Evolutionary conservation across 2,888 invertebrate genomes (phyloP), one percentile per base, ranked within the genome.

Genomic region (Andrena chrysosceles): DNA sequence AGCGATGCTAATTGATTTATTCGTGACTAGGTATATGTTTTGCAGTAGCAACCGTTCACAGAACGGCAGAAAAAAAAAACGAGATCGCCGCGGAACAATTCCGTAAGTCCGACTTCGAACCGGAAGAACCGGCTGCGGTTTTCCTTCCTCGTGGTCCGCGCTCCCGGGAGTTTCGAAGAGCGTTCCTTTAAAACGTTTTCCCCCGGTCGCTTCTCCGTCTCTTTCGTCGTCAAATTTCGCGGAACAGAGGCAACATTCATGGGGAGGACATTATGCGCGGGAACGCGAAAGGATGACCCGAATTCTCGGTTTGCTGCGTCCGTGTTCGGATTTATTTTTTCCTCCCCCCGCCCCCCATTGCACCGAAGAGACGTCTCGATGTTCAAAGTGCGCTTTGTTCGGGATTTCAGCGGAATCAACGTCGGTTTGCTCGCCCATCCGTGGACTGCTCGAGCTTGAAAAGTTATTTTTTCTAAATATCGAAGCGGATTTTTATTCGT

Each of bases 281-380:
- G 33, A 73, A 72, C 67, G 68, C 63, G 56, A 73, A 83, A 81
- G 81, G 81, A 77, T 77, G 83, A 83, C 83, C 81, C 81, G 81
- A 83, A 83, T 83, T 81, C 70, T 66, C 77, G 64, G 81, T 69
- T 83, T 81, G 77, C 81, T 81, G 74, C 81, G 81, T 77, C 77
- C 77, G 64, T 69, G 83, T 69, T 81, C 67, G 76, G 59, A 81
- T 81, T 72, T 79, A 77, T 77, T 70, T 73, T 76, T 76, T 29
- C 16, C 10, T 42, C 31, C 20, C n/a, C 23, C 13, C 13, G 20
- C 10, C 7, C n/a, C 20, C 52, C 31, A 5, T 13, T 49, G 31
- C 42, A 42, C 31, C n/a, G 42, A 20, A 48, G 13, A 66, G 73
- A 81, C 73, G 77, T 83, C 64, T 67, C 73, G 77, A 83, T 83